Evolutionary conservation across 2,113 vertebrate genomes (phyloP).

Genomic region (Ictalurus furcatus): DNA sequence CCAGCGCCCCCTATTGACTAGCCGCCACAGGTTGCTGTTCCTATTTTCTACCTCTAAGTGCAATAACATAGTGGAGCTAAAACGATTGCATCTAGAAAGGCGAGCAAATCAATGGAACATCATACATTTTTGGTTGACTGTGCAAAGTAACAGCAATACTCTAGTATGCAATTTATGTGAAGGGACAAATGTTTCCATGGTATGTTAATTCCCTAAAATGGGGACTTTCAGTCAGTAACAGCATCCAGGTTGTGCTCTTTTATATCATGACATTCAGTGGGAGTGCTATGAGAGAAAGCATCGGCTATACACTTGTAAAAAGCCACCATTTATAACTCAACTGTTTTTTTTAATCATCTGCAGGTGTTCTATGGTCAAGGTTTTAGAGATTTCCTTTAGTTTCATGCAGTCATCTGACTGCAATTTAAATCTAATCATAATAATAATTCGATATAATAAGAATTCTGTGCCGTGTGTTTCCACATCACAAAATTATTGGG

Average conservation of each 20-base stretch:
- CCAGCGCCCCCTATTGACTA: too few relatives aligned
- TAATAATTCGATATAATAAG: background rate
- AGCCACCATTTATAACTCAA: background rate
- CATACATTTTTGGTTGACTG: background rate
- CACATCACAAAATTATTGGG: conserved; percentile 1
- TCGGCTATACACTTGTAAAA: background rate
- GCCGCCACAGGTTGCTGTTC: background rate
- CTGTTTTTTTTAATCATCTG: background rate
- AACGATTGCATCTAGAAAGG: background rate
- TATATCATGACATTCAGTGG: background rate
- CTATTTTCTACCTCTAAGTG: background rate
- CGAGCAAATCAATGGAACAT: background rate
- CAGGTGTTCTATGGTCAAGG: background rate
- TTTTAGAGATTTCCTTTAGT: background rate
- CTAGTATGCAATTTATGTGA: background rate
- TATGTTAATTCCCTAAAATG: background rate
- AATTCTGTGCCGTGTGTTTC: background rate
- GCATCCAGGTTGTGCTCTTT: background rate
- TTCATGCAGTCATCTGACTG: too few relatives aligned
- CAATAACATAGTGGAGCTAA: background rate
- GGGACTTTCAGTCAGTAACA: background rate
- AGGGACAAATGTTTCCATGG: background rate
- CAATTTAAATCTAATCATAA: background rate
- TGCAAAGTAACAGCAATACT: background rate
- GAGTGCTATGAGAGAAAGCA: background rate